Percentiles rank a stretch among this genome's conserved stretches.
Evolutionary conservation across 35 echinoderm and acorn worm species (phyloP).

Genomic region (Eucidaris tribuloides): DNA sequence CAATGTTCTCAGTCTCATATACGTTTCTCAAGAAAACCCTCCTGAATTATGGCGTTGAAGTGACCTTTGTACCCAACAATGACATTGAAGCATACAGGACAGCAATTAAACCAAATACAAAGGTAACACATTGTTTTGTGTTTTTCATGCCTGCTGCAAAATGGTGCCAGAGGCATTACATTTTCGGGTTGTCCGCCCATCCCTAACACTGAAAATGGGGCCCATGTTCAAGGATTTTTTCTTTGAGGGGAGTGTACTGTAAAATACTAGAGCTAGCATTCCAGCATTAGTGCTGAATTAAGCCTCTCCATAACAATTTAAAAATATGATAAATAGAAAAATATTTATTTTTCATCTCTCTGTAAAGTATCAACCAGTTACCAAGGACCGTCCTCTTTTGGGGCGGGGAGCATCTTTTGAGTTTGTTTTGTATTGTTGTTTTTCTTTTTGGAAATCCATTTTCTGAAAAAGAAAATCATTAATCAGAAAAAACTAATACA

Average conservation of each 20-base stretch:
- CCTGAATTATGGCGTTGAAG: constrained; percentile 60
- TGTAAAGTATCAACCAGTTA: too few species aligned
- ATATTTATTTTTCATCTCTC: too few species aligned
- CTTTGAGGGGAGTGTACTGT: background rate
- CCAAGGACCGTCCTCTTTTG: too few species aligned
- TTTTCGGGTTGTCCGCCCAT: background rate
- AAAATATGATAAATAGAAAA: too few species aligned
- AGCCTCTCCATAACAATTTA: background rate
- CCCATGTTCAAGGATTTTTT: background rate
- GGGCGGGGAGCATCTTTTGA: too few species aligned
- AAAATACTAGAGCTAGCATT: background rate
- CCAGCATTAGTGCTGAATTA: background rate
- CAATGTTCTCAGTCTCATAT: constrained; percentile 63
- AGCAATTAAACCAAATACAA: constrained; percentile 79
- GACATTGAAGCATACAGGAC: constrained; percentile 69
- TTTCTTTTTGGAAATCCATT: too few species aligned
- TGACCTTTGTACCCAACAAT: constrained; percentile 63
- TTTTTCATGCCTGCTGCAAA: background rate
- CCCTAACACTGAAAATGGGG: background rate
- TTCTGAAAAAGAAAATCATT: too few species aligned
- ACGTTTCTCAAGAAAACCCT: constrained; percentile 57
- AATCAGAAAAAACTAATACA: too few species aligned
- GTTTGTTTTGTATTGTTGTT: too few species aligned
- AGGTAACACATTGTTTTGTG: constrained; percentile 17
- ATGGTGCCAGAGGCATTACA: background rate